Conservation (phyloP, 53 echinoderm and acorn worm species). For the Temnopleurus reevesii region DNA sequence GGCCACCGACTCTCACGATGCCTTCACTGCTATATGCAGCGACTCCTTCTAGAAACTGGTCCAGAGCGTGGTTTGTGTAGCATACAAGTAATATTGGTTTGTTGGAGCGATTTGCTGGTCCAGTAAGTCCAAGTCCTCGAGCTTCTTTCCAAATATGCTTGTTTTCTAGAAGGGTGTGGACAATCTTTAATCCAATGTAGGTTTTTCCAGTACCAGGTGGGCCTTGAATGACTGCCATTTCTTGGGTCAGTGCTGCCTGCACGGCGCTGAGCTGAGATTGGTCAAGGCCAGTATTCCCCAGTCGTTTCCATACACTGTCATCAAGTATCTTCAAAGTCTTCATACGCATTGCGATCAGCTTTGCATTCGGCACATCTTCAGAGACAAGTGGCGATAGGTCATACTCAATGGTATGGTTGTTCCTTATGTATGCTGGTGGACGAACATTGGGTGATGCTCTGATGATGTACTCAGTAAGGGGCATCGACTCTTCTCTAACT, state of each 20-base stretch:
- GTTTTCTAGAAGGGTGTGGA: constrained; percentile 75
- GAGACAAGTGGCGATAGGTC: constrained; percentile 60
- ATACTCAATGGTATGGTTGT: constrained; percentile 35
- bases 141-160: constrained; percentile 48
- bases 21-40: constrained; percentile 34
- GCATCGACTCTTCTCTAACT: constrained; percentile 62
- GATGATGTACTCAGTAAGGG: constrained; percentile 74
- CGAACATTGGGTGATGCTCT: constrained; percentile 35
- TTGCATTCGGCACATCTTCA: constrained; percentile 4
- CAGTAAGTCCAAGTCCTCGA: background rate
- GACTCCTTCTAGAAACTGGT: constrained; percentile 96
- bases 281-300: constrained; percentile 56
- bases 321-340: constrained; percentile 8
- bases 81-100: constrained; percentile 86
- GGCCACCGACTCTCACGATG: constrained; percentile 81
- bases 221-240: constrained; percentile 89
- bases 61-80: constrained; percentile 95
- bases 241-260: constrained; percentile 74
- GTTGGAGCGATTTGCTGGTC: background rate
- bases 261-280: constrained; percentile 70
- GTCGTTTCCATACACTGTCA: constrained; percentile 12
- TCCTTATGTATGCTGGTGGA: constrained; percentile 66
- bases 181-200: constrained; percentile 84
- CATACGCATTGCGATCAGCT: background rate
- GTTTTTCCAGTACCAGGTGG: constrained; percentile 96